Base-by-base conservation (phyloP, 2,797 vertebrate genomes). In the Clarias laeviceps region DNA sequence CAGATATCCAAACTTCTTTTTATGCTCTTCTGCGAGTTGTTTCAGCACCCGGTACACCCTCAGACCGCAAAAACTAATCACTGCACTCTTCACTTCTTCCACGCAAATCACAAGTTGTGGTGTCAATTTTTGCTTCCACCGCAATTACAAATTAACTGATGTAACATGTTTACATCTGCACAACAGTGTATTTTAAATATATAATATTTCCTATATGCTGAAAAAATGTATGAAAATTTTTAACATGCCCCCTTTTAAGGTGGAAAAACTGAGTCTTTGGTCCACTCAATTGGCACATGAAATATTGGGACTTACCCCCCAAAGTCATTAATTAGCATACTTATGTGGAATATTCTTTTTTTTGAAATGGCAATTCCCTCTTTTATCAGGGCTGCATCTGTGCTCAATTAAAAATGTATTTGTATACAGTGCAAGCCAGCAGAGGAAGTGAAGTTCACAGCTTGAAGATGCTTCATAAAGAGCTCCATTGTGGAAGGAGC, bases 371-470 rank as follows among this genome's bases (percentile, higher is more conserved):
- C 57, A 37, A 57, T 81, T 89, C 54, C 24, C 78, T 87, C 40
- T 83, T 54, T 86, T 88, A 79, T 82, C 89, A 84, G n/a, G 34
- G 88, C 92, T 90, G 90, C 93, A 94, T 95, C 93, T 95, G 93
- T 87, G 90, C 90, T 91, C 91, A 93, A 93, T 94, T 94, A 93
- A 87, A 91, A 90, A 91, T 88, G 86, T 77, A 88, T 90, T 90
- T 89, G 91, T 90, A 93, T 93, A 93, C 92, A 92, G 86, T 88
- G 86, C 84, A 56, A 73, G 92, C 93, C 93, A 95, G 94, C 90
- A 94, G 92, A 94, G 94, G 93, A 95, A 94, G 92, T 90, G 89
- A 90, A 62, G 83, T 88, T 89, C 91, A 65, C 91, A 92, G 93
- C 90, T 17, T 90, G 92, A 89, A 86, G 40, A 89, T 80, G 54